A percentile compares a stretch with the other conserved stretches of the same genome.
Conservation (phyloP, 2,113 vertebrate genomes). For the Chauna torquata region DNA sequence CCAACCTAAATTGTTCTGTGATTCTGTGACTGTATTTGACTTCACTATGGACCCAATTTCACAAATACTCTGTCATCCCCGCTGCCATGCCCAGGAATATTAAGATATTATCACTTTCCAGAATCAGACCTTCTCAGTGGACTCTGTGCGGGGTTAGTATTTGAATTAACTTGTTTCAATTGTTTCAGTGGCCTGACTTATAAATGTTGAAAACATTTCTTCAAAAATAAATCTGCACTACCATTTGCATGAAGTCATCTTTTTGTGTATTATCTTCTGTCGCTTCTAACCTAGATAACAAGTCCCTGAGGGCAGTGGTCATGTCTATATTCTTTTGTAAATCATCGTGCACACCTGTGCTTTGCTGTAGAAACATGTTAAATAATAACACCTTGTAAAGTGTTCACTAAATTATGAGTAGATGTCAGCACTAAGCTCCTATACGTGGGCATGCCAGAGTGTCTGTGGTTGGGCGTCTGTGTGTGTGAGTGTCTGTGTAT, state of each 20-base stretch:
- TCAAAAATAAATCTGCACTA: background rate
- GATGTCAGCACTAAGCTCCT: background rate
- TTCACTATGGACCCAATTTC: background rate
- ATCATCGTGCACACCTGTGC: background rate
- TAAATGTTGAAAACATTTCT: background rate
- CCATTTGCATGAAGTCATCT: background rate
- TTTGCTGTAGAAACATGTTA: background rate
- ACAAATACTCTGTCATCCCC: background rate
- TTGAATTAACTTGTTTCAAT: background rate
- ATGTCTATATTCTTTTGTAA: background rate
- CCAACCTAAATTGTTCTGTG: background rate
- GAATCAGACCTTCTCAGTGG: background rate
- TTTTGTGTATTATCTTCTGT: background rate
- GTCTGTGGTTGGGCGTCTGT: background rate
- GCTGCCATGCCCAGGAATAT: background rate
- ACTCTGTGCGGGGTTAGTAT: background rate
- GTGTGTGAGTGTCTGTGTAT: background rate
- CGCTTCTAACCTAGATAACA: background rate
- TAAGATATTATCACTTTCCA: background rate
- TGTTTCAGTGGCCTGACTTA: background rate
- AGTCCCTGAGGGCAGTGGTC: background rate
- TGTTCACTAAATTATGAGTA: background rate
- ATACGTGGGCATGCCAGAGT: background rate
- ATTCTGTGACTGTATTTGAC: background rate
- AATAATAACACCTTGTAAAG: slow-evolving; percentile 5